Percentiles rank a stretch among this genome's conserved stretches.
phyloP scores from a whole-genome alignment of 2,797 vertebrate genomes.

The Pelobates cultripes region DNA sequence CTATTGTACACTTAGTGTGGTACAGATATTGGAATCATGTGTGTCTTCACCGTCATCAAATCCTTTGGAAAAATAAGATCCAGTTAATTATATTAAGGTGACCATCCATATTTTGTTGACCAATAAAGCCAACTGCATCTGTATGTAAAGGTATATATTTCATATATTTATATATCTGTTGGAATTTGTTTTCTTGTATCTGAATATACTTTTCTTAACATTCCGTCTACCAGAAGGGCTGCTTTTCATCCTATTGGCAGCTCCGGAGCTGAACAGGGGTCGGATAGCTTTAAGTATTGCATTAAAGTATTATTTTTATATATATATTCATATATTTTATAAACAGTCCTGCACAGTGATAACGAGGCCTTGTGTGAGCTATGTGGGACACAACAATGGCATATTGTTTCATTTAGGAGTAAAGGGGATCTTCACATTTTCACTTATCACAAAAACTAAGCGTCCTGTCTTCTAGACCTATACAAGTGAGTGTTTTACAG shows the following conservation, averaged over 20 bases:
- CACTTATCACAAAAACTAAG: too few relatives aligned
- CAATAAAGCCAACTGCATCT: constrained; percentile 29
- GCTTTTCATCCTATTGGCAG: constrained; percentile 22
- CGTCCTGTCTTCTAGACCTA: too few relatives aligned
- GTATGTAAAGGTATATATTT: constrained; percentile 43
- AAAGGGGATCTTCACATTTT: not conserved
- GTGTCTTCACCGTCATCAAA: not conserved
- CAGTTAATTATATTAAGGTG: not conserved
- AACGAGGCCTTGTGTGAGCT: not conserved
- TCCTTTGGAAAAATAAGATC: not conserved
- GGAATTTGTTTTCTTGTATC: constrained; percentile 9
- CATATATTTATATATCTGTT: constrained; percentile 50
- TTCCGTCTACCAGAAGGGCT: constrained; percentile 2
- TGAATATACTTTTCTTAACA: constrained; percentile 15
- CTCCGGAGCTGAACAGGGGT: constrained; percentile 12
- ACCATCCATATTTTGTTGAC: not conserved
- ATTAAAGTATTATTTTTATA: constrained; percentile 64
- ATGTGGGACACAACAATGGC: not conserved
- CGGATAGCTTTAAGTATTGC: constrained; percentile 63
- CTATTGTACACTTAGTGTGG: constrained; percentile 15
- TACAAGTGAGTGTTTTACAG: too few relatives aligned
- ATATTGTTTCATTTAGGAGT: not conserved
- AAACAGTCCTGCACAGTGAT: constrained; percentile 59
- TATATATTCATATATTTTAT: constrained; percentile 64
- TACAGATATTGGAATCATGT: not conserved